Evolutionary conservation across 2,888 invertebrate species (phyloP).

Genomic region (Drosophila quinaria): DNA sequence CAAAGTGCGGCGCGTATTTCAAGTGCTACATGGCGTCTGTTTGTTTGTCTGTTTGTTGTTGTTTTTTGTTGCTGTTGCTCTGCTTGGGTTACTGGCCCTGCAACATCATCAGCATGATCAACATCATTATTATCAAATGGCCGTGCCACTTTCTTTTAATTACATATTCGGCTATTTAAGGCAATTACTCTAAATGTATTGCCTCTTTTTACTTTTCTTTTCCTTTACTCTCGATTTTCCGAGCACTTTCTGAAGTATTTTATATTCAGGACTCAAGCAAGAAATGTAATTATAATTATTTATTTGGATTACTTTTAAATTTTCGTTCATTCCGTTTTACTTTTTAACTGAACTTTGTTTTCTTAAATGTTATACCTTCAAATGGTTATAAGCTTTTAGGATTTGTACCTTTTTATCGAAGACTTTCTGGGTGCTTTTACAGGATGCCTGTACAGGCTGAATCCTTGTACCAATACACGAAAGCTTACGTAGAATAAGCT

Average conservation of each 20-base stretch:
- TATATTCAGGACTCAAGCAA: constrained; percentile 9
- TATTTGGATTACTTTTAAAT: constrained; percentile 19
- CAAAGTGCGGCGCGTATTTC: constrained; percentile 56
- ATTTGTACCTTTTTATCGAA: background rate
- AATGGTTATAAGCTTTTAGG: background rate
- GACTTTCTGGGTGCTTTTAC: constrained; percentile 12
- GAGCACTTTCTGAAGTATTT: background rate
- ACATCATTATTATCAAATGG: constrained; percentile 13
- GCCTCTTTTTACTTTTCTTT: constrained; percentile 36
- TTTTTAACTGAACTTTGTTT: constrained; percentile 2
- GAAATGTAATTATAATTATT: constrained; percentile 49
- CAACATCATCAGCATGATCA: constrained; percentile 29
- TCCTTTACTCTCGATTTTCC: constrained; percentile 4
- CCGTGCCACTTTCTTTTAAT: constrained; percentile 49
- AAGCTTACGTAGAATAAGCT: constrained; percentile 8
- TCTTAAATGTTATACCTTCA: background rate
- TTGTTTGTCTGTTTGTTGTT: constrained; percentile 53
- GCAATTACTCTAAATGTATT: constrained; percentile 64
- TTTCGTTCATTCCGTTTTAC: constrained; percentile 3
- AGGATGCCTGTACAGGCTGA: background rate
- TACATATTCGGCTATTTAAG: constrained; percentile 56
- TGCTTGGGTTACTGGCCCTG: constrained; percentile 38
- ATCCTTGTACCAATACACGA: constrained; percentile 10
- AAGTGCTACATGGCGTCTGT: constrained; percentile 69
- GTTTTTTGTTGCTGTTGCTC: constrained; percentile 15